Percentiles rank a stretch among this genome's conserved stretches.
Evolutionary conservation across 1,140 invertebrate genomes (phyloP).

Genomic region (Wasmannia auropunctata): DNA sequence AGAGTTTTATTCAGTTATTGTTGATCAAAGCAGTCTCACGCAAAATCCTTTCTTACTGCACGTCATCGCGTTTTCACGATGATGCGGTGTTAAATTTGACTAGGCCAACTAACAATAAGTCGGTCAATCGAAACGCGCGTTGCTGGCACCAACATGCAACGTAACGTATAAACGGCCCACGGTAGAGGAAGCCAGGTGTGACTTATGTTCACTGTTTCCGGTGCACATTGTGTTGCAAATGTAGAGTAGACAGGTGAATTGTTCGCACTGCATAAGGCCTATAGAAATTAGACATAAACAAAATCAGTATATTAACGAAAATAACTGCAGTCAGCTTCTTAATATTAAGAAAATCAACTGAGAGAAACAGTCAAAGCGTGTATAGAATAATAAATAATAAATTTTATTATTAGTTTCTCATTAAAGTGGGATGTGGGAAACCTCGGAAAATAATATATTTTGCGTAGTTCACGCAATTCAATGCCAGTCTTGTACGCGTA

Average conservation of each 20-base stretch:
- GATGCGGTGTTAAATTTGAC: slow-evolving; percentile 60
- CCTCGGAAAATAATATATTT: neutral
- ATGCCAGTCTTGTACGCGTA: neutral
- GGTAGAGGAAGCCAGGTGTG: slow-evolving; percentile 73
- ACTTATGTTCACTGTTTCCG: slow-evolving; percentile 69
- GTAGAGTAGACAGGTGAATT: slow-evolving; percentile 62
- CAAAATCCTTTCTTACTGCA: neutral
- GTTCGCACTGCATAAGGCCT: neutral
- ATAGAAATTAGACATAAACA: neutral
- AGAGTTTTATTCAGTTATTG: slow-evolving; percentile 11
- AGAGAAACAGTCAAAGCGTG: no score
- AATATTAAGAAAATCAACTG: no score
- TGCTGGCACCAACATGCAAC: slow-evolving; percentile 42
- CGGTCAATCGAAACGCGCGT: slow-evolving; percentile 61
- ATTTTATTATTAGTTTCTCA: neutral
- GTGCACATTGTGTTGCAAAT: slow-evolving; percentile 40
- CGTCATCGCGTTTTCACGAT: neutral
- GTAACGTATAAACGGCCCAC: slow-evolving; percentile 64
- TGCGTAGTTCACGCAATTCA: neutral
- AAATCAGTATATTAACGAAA: neutral
- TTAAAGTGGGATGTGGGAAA: neutral
- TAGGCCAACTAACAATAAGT: slow-evolving; percentile 48
- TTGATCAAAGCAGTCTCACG: neutral
- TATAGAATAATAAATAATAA: no score
- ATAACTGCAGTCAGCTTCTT: neutral